Evolutionary conservation across 1,140 invertebrate genomes (phyloP), one percentile per base, ranked within the genome.

Genomic region (Drosophila ogumai): DNA sequence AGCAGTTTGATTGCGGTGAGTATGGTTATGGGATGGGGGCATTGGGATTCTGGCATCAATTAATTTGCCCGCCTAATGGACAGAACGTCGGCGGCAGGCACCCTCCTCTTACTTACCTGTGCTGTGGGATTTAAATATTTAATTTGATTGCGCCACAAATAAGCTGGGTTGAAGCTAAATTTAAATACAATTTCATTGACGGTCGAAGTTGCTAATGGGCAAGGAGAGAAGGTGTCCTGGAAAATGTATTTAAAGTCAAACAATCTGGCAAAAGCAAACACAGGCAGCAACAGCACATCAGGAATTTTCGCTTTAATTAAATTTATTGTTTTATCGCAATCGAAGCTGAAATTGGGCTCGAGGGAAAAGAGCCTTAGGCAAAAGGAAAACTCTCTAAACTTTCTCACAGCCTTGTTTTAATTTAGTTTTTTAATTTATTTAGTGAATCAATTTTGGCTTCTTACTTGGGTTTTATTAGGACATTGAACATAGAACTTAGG

Each of bases 1-100:
- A 93, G 93, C 63, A 94, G 93, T 87, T 90, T 94, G 59, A 93
- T 94, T 81, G 94, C 94, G 85, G 94, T 94, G 87, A 94, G 93
- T 91, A n/a, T 15, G 50, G 34, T 15, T 25, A 2, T 4, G 25
- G n/a, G 28, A n/a, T 25, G 31, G 38, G 19, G 9, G 65, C 22
- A 28, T 15, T 32, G 56, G 57, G 66, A 61, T 73, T 38, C 68
- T 79, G 73, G 69, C 78, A 79, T 85, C 85, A 88, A 90, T 88
- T 88, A 88, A 88, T 88, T 88, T 85, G 54, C 65, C 46, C 52
- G 43, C 60, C 72, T 85, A 90, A 90, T 90, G 85, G 85, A 88
- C 76, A 74, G 67, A 58, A 43, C 44, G 58, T 72, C 59, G 65
- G 47, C 56, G 38, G 56, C 81, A 84, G 61, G 57, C 71, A 19